Percentiles rank a stretch among this genome's conserved stretches.
Evolutionary conservation across 1,140 invertebrate genomes (phyloP).

Genomic region (Drosophila pachea): DNA sequence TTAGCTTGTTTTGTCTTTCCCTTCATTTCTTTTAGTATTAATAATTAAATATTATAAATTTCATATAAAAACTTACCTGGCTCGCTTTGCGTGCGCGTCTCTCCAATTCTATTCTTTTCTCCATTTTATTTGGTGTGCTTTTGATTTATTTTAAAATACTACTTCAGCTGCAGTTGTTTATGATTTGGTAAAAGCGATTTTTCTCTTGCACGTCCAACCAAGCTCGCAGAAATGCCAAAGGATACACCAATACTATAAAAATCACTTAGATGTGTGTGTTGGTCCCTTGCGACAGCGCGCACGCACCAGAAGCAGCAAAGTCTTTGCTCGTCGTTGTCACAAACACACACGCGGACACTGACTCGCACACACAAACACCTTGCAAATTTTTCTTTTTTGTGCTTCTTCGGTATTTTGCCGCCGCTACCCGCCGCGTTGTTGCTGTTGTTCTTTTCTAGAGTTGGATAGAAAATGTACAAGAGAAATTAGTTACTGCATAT

Average conservation of each 20-base stretch:
- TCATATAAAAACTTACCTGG: constrained; percentile 83
- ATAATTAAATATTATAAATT: constrained; percentile 26
- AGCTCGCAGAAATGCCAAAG: constrained; percentile 62
- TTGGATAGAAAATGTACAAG: constrained; percentile 15
- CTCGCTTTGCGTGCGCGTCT: constrained; percentile 89
- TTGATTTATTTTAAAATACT: constrained; percentile 29
- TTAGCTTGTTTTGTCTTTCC: constrained; percentile 1
- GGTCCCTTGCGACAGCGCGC: constrained; percentile 65
- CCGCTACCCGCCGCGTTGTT: constrained; percentile 55
- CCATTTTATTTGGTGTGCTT: constrained; percentile 82
- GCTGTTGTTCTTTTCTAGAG: background rate
- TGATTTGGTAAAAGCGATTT: constrained; percentile 50
- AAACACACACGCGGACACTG: constrained; percentile 37
- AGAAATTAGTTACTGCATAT: constrained; percentile 29
- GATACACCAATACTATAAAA: constrained; percentile 51
- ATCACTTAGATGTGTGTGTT: constrained; percentile 34
- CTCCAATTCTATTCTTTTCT: constrained; percentile 94
- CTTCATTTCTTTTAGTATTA: constrained; percentile 14
- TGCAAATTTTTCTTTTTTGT: constrained; percentile 69
- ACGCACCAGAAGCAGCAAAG: constrained; percentile 64
- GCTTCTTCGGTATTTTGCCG: constrained; percentile 62
- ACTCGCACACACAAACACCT: constrained; percentile 58
- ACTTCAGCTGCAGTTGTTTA: constrained; percentile 57
- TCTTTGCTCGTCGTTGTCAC: constrained; percentile 50
- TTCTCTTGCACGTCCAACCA: constrained; percentile 49